Evolutionary conservation across 2,113 vertebrate genomes (phyloP).

Genomic region (Poicephalus gulielmi): DNA sequence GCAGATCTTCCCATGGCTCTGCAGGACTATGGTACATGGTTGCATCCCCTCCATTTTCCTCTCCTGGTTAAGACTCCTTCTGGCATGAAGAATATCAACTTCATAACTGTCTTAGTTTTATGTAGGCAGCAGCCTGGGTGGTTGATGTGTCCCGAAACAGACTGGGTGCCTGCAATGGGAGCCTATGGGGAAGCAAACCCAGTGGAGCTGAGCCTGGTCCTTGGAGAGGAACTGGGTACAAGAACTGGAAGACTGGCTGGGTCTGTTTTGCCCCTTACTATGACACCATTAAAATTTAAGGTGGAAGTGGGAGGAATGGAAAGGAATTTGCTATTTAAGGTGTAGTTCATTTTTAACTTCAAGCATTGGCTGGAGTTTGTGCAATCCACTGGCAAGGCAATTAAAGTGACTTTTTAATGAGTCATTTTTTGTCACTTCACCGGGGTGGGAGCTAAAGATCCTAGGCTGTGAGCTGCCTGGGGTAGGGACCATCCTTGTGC

Average conservation of each 20-base stretch:
- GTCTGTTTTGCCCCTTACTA: background rate
- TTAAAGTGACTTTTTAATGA: background rate
- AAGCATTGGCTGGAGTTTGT: background rate
- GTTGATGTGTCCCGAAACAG: background rate
- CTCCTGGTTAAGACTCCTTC: background rate
- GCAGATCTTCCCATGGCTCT: background rate
- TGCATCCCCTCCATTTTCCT: background rate
- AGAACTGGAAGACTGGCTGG: background rate
- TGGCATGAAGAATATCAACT: background rate
- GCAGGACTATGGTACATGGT: accelerated
- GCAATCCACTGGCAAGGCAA: background rate
- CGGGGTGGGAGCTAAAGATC: background rate
- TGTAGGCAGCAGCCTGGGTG: background rate
- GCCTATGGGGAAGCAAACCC: background rate
- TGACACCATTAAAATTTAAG: background rate
- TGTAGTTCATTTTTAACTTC: background rate
- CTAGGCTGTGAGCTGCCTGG: background rate
- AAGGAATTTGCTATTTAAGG: background rate
- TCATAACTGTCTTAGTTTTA: background rate
- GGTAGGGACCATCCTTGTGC: background rate
- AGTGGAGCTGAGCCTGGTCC: background rate
- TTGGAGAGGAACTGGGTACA: background rate
- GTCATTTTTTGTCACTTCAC: background rate
- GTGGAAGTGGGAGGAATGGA: background rate
- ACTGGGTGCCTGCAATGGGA: background rate